These are phyloP conservation scores for Excalfactoria chinensis DNA, from an alignment of 2,113 vertebrate genomes.

Conservation along the genomic window DNA sequence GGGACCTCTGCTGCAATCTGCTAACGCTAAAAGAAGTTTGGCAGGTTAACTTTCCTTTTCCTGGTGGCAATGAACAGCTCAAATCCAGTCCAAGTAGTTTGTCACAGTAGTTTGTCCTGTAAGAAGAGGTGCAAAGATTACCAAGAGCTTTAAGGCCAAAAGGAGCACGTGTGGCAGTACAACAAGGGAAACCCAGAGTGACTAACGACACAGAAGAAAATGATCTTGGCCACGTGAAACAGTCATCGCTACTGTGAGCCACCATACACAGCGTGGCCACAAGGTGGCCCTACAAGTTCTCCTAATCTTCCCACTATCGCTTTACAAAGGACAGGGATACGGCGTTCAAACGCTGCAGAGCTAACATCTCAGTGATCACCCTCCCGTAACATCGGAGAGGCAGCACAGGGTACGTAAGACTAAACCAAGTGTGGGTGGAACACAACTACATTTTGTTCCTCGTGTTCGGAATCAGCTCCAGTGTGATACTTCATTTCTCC, in stretches of 20 bases:
- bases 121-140: not conserved
- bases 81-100: not conserved
- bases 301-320: not conserved
- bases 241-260: not conserved
- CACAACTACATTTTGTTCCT: not conserved
- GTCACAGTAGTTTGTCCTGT: not conserved
- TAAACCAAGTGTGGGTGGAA: not conserved
- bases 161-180: not conserved
- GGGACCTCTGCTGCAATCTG: not conserved
- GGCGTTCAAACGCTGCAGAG: accelerated
- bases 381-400: not conserved
- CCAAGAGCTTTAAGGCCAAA: slow-evolving; percentile 61
- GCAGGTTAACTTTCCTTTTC: slow-evolving; percentile 9
- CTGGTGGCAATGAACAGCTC: not conserved
- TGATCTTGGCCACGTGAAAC: not conserved
- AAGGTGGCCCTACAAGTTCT: slow-evolving; percentile 43
- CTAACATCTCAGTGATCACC: not conserved
- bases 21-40: not conserved
- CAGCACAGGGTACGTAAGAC: not conserved
- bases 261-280: not conserved
- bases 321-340: not conserved
- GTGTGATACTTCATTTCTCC: not conserved
- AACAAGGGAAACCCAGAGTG: not conserved
- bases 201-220: not conserved
- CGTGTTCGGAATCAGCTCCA: not conserved